Base-by-base conservation (phyloP, 2,888 invertebrate genomes). In the Ametastegia equiseti region DNA sequence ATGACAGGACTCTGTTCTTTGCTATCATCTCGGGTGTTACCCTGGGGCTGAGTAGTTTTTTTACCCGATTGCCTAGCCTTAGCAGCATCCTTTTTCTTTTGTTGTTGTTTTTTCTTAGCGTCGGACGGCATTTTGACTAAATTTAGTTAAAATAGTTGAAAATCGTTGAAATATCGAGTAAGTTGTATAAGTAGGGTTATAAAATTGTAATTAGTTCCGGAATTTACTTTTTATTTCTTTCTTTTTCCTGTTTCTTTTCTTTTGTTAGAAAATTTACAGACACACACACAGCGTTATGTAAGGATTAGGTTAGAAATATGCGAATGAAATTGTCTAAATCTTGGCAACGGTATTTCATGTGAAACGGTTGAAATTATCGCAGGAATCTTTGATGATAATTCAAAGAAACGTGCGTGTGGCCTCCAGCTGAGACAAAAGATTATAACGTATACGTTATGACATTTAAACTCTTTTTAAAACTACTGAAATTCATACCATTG, bases 91-190 rank as follows among this genome's bases (percentile, higher is more conserved):
- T 99, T 99, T 93, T 99, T 99, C 92, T 98, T 98, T 91, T 97
- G 97, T 90, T 97, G 98, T 92, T 98, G 97, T 91, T 98, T 97
- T 94, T 99, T 99, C 93, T 99, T 99, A 47, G 98, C 96, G 93
- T 99, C 99, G 88, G 99, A 99, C 92, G 99, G 99, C 99, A 99
- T 99, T 86, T 85, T 92, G 83, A 65, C 83, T 84, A 73, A 27
- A 80, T 36, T 36, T 33, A 30, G 47, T 4, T 15, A 13, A 5
- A 30, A 0, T 4, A 30, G 2, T 13, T 11, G 27, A 30, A 30
- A 60, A 60, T 13, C 15, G 15, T 60, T 15, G 27, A 80, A 47
- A 23, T n/a, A 69, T 47, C 39, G 67, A 77, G 42, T 19, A 33
- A 9, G 54, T 60, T 5, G 33, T 30, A 33, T 19, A 19, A 23